Conservation (phyloP, 2,888 invertebrate species). For the Tryphoninae sp. region DNA sequence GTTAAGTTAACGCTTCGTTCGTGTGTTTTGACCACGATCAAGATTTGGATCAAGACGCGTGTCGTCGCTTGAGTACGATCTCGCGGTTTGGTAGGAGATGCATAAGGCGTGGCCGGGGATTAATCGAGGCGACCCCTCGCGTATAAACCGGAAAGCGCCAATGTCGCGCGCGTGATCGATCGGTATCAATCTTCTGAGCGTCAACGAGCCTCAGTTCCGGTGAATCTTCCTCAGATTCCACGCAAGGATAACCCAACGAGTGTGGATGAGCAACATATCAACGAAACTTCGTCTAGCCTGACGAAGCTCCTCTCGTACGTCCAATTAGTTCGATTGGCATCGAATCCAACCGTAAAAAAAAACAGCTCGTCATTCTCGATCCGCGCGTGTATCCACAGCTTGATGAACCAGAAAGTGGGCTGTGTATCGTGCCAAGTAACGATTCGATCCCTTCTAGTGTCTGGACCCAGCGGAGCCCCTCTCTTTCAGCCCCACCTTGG, state of each 20-base stretch:
- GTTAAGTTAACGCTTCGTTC: not conserved
- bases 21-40: not conserved
- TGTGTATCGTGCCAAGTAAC: slow-evolving; percentile 12
- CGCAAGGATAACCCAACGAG: not conserved
- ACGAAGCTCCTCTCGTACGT: slow-evolving; percentile 45
- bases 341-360: slow-evolving; percentile 24
- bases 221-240: not conserved
- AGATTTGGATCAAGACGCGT: not conserved
- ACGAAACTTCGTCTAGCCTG: not conserved
- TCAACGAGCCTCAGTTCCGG: not conserved
- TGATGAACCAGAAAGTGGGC: slow-evolving; percentile 51
- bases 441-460: slow-evolving; percentile 13
- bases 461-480: slow-evolving; percentile 4
- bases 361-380: slow-evolving; percentile 45
- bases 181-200: not conserved
- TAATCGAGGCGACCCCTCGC: not conserved
- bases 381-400: slow-evolving; percentile 9
- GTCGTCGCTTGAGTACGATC: not conserved
- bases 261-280: not conserved
- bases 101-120: not conserved
- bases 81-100: not conserved
- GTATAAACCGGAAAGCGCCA: not conserved
- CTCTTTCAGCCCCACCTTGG: slow-evolving; percentile 29
- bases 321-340: slow-evolving; percentile 61
- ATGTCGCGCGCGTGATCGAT: not conserved